Evolutionary conservation across 2,797 vertebrate genomes (phyloP).

Genomic region (Accipiter fasciatus): DNA sequence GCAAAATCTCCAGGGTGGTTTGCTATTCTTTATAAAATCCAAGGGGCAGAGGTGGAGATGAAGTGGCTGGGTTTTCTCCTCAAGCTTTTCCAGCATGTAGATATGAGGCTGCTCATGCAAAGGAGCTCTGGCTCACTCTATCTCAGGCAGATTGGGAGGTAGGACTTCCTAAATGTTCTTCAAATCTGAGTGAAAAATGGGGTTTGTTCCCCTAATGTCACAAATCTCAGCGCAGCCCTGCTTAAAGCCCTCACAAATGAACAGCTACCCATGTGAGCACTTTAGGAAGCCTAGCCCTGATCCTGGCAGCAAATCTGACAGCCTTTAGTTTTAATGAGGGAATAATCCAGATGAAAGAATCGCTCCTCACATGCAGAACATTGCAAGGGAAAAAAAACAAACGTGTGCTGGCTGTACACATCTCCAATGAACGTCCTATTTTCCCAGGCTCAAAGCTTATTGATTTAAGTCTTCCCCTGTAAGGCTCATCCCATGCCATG

Average conservation of each 20-base stretch:
- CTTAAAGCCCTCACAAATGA: neutral
- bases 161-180: neutral
- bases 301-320: slow-evolving; percentile 14
- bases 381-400: neutral
- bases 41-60: neutral
- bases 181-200: neutral
- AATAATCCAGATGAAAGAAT: slow-evolving; percentile 35
- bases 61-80: neutral
- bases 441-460: slow-evolving; percentile 18
- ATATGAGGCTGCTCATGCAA: neutral
- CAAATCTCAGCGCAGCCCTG: neutral
- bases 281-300: neutral
- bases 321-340: slow-evolving; percentile 1
- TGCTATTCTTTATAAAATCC: neutral
- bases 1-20: neutral
- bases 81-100: neutral
- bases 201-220: neutral
- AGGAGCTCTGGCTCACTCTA: neutral
- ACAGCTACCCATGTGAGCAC: neutral
- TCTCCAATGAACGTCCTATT: neutral
- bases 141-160: neutral
- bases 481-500: neutral
- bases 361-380: neutral
- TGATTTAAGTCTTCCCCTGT: neutral
- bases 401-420: neutral